Base-by-base conservation (phyloP, 2,888 invertebrate species). In the Parasteatoda lunata region DNA sequence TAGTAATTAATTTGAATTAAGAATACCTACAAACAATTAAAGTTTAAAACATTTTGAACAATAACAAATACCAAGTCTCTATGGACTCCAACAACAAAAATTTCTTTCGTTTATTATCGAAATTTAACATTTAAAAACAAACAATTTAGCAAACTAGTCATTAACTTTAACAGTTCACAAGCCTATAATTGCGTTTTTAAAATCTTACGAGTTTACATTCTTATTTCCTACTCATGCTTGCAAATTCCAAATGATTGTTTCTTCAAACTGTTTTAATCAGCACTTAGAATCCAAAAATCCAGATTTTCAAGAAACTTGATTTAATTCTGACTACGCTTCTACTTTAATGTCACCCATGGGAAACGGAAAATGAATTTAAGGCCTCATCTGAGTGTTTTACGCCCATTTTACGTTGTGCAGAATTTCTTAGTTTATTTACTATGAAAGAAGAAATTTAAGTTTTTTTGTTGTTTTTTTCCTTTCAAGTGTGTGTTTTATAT, bases 321-420 rank as follows among this genome's bases (percentile, higher is more conserved):
- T 54, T 54, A 59, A 47, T 66, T 11, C 15, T 6, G 15, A 30
- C 1, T 30, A 30, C 30, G 30, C 30, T 54, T 54, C 54, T 11
- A 54, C 54, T 47, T 45, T 71, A 71, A 71, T 71, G 71, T 15
- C 13, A 71, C 48, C 71, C 71, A 9, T 13, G 71, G 11, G 71
- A 11, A 47, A 48, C 2, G 54, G 49, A 49, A 52, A 83, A 65
- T 77, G 77, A 65, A 77, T 76, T 82, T 82, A 59, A 76, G 73
- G 69, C 49, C 45, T 48, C 48, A 9, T 52, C 52, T 47, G 5
- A 72, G 66, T 15, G 49, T 45, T 47, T 3, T 13, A n/a, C 70
- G 7, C 8, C 15, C 49, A 47, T 52, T 72, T 80, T 66, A n/a
- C 9, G 45, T 54, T 54, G 54, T 13, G 3, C 13, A 13, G 5